These are phyloP conservation scores for Aleiodes sp. DNA, from an alignment of 1,140 invertebrate genomes.

Conservation along the genomic window DNA sequence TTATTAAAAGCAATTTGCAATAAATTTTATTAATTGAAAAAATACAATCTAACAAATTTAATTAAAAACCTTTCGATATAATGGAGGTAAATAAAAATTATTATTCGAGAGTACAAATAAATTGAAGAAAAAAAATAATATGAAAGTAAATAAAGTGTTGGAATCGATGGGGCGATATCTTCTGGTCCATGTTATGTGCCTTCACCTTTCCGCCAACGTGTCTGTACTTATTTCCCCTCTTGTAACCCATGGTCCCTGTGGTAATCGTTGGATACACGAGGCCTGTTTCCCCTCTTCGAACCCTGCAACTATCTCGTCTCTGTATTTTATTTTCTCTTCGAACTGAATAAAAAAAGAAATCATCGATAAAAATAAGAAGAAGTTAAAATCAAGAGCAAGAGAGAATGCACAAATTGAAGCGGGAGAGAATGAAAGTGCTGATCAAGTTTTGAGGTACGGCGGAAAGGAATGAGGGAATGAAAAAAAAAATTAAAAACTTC, in stretches of 20 bases:
- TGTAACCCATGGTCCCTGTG: constrained; percentile 10
- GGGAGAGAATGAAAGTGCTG: neutral
- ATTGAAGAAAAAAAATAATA: no score
- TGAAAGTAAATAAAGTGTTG: constrained; percentile 8
- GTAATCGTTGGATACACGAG: constrained; percentile 25
- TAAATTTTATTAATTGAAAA: no score
- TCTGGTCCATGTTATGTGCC: neutral
- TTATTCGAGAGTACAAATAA: no score
- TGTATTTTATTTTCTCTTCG: neutral
- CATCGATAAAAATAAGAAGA: constrained; percentile 1
- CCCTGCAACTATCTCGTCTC: constrained; percentile 27
- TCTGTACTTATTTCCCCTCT: neutral
- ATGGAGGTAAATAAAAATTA: no score
- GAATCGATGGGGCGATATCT: constrained; percentile 3
- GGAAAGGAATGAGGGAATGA: constrained; percentile 1
- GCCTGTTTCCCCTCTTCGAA: constrained; percentile 9
- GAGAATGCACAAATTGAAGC: constrained; percentile 18
- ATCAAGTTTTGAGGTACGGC: constrained; percentile 16
- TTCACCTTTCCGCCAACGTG: constrained; percentile 4
- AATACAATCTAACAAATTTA: no score
- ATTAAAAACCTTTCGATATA: no score
- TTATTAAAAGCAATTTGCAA: no score
- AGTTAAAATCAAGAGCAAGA: constrained; percentile 9
- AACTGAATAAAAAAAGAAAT: constrained; percentile 12
- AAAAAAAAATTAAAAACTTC: constrained; percentile 1